Evolutionary conservation across 2,797 vertebrate species (phyloP), one percentile per base, ranked within the genome.

Genomic region (Enteromius paludinosus): DNA sequence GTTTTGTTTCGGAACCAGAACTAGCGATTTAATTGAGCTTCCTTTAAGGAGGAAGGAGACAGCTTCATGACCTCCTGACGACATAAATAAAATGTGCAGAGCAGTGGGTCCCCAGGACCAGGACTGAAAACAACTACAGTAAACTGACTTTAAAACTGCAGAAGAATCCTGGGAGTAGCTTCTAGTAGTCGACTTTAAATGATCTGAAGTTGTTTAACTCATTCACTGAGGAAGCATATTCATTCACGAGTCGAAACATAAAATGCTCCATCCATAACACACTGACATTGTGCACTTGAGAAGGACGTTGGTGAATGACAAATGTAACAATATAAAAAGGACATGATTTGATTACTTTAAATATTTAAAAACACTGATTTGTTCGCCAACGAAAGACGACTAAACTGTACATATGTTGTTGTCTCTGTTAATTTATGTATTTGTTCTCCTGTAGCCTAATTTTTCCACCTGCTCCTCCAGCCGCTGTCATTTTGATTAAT

Each of bases 401-500:
- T 62, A 11, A 52, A 35, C 25, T 30, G 2, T 56, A 9, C 15
- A 69, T 6, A 64, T 25, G 28, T 14, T 5, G 14, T 49, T 4
- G 17, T 66, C 45, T 78, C 17, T 84, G 86, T 87, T 82, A 82
- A 59, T 69, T 35, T n/a, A 41, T 52, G 30, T 62, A 71, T 62
- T 65, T 64, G 15, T 72, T 52, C 71, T 66, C 41, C 28, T 30
- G 35, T 61, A 49, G 45, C 52, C 28, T 6, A 49, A n/a, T 49
- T 25, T 83, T 81, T 87, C 73, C 74, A 77, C 72, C 56, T 72
- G 71, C 77, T 72, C 47, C 25, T 18, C 84, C 79, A 62, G 72
- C 59, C 35, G 80, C 79, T 83, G 86, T 86, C 86, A 59, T 75
- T 81, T 81, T 88, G 86, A 87, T 87, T 74, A 88, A 88, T 87